A percentile compares a stretch with the other conserved stretches of the same genome.
phyloP scores from a whole-genome alignment of 2,113 vertebrate genomes.

The Willisornis vidua region DNA sequence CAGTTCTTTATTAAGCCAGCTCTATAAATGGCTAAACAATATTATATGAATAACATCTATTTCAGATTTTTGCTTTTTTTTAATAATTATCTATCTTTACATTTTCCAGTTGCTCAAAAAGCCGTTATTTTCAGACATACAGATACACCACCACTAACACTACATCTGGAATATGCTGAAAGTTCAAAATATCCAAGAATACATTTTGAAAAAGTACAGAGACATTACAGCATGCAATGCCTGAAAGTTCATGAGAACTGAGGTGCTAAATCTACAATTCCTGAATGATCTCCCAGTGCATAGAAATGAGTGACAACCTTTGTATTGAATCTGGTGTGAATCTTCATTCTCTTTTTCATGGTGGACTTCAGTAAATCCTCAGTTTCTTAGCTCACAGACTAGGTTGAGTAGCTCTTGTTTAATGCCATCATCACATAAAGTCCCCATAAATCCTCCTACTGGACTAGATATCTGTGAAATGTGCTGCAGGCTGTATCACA shows the following conservation, averaged over 20 bases:
- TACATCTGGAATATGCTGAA: background rate
- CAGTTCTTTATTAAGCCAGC: conserved; percentile 18
- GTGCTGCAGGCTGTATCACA: background rate
- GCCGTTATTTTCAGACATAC: background rate
- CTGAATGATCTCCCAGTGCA: background rate
- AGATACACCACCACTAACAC: background rate
- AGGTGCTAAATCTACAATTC: background rate
- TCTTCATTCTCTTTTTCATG: background rate
- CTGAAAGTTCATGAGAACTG: background rate
- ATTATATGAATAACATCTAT: conserved; percentile 13
- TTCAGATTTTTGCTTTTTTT: background rate
- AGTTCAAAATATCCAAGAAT: background rate
- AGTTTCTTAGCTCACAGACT: background rate
- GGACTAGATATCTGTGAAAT: background rate
- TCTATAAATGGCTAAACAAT: conserved; percentile 58
- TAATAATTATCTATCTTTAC: conserved; percentile 23
- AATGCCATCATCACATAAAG: background rate
- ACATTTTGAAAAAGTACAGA: background rate
- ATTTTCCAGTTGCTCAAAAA: background rate
- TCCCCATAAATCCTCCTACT: background rate
- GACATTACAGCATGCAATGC: background rate
- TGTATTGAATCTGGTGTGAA: background rate
- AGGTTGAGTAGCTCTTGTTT: background rate
- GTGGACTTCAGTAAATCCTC: conserved; percentile 9
- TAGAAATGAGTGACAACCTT: background rate